Evolutionary conservation across 2,888 invertebrate species (phyloP), one percentile per base, ranked within the genome.

Genomic region (Calephelis perditalis): DNA sequence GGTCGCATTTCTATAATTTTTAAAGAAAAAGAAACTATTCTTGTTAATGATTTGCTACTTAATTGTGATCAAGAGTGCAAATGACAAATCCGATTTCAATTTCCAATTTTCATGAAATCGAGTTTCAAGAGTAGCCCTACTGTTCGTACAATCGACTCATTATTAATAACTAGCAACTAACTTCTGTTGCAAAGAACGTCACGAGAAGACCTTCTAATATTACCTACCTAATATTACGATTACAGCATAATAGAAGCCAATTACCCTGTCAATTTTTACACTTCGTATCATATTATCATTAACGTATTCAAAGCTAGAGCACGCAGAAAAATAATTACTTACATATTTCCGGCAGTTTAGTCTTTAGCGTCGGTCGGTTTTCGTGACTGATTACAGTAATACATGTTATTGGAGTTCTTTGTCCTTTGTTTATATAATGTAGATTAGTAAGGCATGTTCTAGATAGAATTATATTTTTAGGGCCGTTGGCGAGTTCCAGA

Each of bases 291-390:
- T 43, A 46, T 15, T 55, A 43, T 45, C 56, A 55, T 37, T 58
- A 36, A 35, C 9, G 35, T 62, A 49, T 60, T 63, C 60, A 62
- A 62, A 60, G 62, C 62, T 61, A 49, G 64, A 47, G 65, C 80
- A 81, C 79, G 84, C 78, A 79, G 73, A 71, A 74, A 76, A 70
- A 72, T 76, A 74, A 84, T 84, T 82, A 81, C 67, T 82, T 76
- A 82, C 70, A 67, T 58, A 63, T 62, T 75, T 76, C 78, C 76
- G 76, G 76, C 76, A 77, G 57, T 65, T 64, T 68, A 74, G 63
- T 76, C 58, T 65, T 64, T 68, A 74, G 63, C 66, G 76, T 71
- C 71, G 69, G 66, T 63, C 59, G 60, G 67, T 76, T 76, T 40
- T 74, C 76, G 67, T 71, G 46, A 45, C 54, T 45, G 63, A 59